phyloP scores from a whole-genome alignment of 2,797 vertebrate species.

The Cirrhinus mrigala region DNA sequence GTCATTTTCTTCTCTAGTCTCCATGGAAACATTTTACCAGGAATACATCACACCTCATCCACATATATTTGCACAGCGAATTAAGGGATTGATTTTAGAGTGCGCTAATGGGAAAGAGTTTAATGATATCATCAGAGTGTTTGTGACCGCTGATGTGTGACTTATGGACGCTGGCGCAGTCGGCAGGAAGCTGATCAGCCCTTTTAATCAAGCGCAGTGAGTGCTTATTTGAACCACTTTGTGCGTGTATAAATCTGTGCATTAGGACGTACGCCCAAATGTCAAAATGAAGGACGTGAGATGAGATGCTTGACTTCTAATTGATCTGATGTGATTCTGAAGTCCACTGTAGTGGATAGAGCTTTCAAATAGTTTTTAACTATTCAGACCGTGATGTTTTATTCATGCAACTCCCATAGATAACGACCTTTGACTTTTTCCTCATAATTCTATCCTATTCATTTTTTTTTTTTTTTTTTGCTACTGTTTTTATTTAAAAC shows the following conservation, averaged over 20 bases:
- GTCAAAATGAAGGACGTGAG: neutral
- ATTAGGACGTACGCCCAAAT: constrained; percentile 7
- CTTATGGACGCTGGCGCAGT: constrained; percentile 26
- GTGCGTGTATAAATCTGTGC: neutral
- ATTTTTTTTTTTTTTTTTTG: no score
- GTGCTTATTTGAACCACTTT: neutral
- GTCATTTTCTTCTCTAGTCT: neutral
- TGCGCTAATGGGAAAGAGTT: constrained; percentile 52
- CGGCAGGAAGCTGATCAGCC: constrained; percentile 12
- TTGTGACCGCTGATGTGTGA: constrained; percentile 47
- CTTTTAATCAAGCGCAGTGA: constrained; percentile 38
- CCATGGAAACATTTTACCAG: neutral
- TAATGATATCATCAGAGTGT: constrained; percentile 52
- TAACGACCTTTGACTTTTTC: neutral
- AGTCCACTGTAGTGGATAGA: neutral
- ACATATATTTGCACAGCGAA: constrained; percentile 5
- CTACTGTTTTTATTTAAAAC: neutral
- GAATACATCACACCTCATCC: neutral
- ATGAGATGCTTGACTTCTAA: neutral
- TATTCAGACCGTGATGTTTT: neutral
- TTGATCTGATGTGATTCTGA: neutral
- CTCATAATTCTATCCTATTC: neutral
- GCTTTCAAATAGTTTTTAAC: neutral
- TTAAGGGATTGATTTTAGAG: constrained; percentile 51
- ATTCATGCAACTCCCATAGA: neutral